Evolutionary conservation across 2,888 invertebrate species (phyloP), one percentile per base, ranked within the genome.

Genomic region (Galeruca laticollis): DNA sequence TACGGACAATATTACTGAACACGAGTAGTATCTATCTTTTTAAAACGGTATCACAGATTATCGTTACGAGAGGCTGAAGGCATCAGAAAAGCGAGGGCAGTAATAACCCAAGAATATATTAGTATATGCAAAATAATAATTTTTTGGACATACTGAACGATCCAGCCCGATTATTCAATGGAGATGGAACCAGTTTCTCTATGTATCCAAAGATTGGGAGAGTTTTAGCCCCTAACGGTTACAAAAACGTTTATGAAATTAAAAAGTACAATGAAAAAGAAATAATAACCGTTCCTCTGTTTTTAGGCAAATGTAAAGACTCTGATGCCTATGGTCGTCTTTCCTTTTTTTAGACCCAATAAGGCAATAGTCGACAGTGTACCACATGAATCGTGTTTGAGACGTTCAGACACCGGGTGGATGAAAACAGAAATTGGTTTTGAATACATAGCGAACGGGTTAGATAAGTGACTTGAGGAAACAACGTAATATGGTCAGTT

Each of bases 181-280:
- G 70, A n/a, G 76, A 78, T 73, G 77, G 76, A 66, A 76, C 72
- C 9, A 76, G 74, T 21, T 66, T 78, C 26, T 61, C 73, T 15
- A 60, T 71, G 52, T 74, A 71, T 52, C 73, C 74, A 26, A 76
- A 75, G 47, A 72, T 71, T 52, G 77, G 76, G 33, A 66, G 72
- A 54, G 67, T 76, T 10, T 61, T 74, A 5, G 75, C 73, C 9
- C 71, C 33, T 9, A 4, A 4, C 33, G 9, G 33, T 9, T 71
- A 31, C 71, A 60, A 60, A 35, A 47, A 60, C 35, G 11, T 60
- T 21, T 60, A 60, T 43, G 40, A 60, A 43, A n/a, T 60, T 1
- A 51, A 62, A 43, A 62, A 20, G 33, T 15, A 33, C 2, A 62
- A 51, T 51, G 51, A 62, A 31, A 62, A 62, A 51, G 49, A 20